These are phyloP conservation scores for Porites rus DNA, from an alignment of 92 coral and sea anemone genomes.

Conservation along the genomic window DNA sequence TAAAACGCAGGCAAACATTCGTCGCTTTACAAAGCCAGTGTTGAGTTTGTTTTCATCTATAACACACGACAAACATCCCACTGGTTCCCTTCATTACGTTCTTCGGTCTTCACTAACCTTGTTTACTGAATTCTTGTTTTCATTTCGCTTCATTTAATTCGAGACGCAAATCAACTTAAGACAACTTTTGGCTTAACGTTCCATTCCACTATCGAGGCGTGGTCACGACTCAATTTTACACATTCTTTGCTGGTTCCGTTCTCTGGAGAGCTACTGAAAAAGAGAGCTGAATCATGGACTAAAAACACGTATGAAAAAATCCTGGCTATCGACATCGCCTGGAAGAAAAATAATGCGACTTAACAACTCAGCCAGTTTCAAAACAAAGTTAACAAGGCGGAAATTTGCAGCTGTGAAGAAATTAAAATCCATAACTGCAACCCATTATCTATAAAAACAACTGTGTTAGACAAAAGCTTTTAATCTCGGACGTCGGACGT, in stretches of 20 bases:
- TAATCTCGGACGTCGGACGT: background rate
- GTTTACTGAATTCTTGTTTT: slow-evolving; percentile 8
- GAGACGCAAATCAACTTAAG: slow-evolving; percentile 2
- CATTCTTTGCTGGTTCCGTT: too few species aligned
- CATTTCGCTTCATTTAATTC: slow-evolving; percentile 43
- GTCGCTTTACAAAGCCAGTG: background rate
- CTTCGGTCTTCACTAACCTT: background rate
- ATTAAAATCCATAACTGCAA: slow-evolving; percentile 22
- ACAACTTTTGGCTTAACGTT: too few species aligned
- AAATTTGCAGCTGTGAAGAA: slow-evolving; percentile 32
- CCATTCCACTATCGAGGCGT: background rate
- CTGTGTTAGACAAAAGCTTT: slow-evolving; percentile 7
- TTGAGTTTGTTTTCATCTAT: background rate
- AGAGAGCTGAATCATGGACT: background rate
- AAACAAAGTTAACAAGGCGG: slow-evolving; percentile 31
- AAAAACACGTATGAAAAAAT: background rate
- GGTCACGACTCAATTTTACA: background rate
- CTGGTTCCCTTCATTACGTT: background rate
- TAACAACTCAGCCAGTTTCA: background rate
- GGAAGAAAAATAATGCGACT: background rate
- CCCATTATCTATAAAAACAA: slow-evolving; percentile 4
- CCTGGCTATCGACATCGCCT: background rate
- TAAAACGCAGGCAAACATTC: background rate
- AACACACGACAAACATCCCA: background rate
- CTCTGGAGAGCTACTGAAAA: too few species aligned